These are phyloP conservation scores for Ophiothrix spiculata DNA, from an alignment of 35 echinoderm and acorn worm genomes.

Conservation along the genomic window DNA sequence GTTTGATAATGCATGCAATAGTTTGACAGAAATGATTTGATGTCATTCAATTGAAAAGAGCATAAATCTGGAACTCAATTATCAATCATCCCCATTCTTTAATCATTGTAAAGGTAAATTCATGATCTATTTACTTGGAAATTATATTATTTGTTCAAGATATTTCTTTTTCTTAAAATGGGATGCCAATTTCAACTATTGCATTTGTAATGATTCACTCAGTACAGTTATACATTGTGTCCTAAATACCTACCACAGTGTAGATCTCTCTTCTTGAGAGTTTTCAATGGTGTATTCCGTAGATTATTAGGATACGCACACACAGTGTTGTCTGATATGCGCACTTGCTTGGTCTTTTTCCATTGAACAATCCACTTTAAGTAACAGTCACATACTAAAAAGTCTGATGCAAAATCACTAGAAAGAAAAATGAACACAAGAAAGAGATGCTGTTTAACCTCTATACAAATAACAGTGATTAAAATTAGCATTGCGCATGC, in stretches of 20 bases:
- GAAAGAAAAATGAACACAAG: not conserved
- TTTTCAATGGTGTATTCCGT: conserved; percentile 22
- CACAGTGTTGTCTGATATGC: conserved; percentile 56
- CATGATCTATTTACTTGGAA: too few species aligned
- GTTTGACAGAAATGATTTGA: too few species aligned
- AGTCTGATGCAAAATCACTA: conserved; percentile 77
- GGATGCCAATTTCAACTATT: too few species aligned
- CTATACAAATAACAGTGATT: not conserved
- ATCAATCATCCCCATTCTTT: too few species aligned
- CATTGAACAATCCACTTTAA: conserved; percentile 82
- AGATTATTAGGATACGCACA: conserved; percentile 60
- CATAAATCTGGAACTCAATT: too few species aligned
- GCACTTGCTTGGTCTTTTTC: conserved; percentile 50
- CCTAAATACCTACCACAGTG: conserved; percentile 83
- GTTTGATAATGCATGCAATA: too few species aligned
- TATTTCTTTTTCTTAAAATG: too few species aligned
- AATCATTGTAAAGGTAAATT: too few species aligned
- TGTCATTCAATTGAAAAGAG: too few species aligned
- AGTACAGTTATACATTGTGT: too few species aligned
- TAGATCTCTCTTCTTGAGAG: conserved; percentile 55
- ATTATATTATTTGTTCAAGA: too few species aligned
- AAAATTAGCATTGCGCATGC: not conserved
- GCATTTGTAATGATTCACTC: too few species aligned
- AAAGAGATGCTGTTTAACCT: not conserved
- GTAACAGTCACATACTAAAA: conserved; percentile 79